phyloP scores from a whole-genome alignment of 2,113 vertebrate species.

The Sinocyclocheilus anophthalmus region DNA sequence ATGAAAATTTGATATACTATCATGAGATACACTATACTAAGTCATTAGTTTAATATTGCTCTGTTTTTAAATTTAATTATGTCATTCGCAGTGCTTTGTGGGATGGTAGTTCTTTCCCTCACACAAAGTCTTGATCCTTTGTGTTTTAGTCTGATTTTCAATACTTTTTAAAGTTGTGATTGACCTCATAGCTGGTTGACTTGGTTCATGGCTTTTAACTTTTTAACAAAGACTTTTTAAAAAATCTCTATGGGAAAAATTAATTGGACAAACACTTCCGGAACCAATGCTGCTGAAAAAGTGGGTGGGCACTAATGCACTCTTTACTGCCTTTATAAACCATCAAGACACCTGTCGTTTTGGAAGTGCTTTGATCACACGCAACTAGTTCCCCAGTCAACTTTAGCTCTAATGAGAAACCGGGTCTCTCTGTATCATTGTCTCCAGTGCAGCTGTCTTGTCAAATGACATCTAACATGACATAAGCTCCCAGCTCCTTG shows the following conservation, averaged over 20 bases:
- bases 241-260: background rate
- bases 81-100: background rate
- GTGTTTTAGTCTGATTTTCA: background rate
- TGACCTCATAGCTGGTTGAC: background rate
- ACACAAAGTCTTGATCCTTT: background rate
- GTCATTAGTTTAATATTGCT: background rate
- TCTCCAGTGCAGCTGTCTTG: background rate
- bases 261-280: background rate
- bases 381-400: background rate
- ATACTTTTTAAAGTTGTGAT: background rate
- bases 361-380: background rate
- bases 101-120: background rate
- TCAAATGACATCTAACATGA: constrained; percentile 13
- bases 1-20: too few relatives aligned
- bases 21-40: too few relatives aligned
- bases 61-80: background rate
- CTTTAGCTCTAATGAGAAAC: background rate
- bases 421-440: background rate
- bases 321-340: background rate
- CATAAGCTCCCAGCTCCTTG: constrained; percentile 29
- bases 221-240: background rate
- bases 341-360: background rate
- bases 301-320: background rate
- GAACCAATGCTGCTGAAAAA: background rate
- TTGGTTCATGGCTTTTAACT: background rate